phyloP scores from a whole-genome alignment of 2,113 vertebrate species.

The Forbesichthys papilliferus region DNA sequence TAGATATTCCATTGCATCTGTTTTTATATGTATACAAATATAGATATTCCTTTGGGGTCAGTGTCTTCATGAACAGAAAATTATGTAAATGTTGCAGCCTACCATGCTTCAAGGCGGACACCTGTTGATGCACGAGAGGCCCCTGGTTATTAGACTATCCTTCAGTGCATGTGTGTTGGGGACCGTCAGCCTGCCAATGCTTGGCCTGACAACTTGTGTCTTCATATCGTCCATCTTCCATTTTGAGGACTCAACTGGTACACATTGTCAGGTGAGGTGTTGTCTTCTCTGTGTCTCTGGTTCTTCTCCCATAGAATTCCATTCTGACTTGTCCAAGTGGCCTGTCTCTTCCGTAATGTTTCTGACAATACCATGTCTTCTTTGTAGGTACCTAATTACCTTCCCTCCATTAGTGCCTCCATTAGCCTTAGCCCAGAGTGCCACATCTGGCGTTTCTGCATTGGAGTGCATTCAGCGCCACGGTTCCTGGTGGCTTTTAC shows the following conservation, averaged over 20 bases:
- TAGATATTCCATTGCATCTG: neutral
- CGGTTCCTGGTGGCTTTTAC: constrained; percentile 65
- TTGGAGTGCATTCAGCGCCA: constrained; percentile 70
- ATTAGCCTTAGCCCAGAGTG: constrained; percentile 70
- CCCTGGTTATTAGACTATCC: constrained; percentile 58
- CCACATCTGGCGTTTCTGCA: constrained; percentile 72
- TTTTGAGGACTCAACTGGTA: constrained; percentile 68
- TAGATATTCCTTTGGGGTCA: too few species aligned
- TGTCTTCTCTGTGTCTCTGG: too few species aligned
- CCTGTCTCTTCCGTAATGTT: neutral
- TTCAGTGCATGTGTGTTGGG: constrained; percentile 51
- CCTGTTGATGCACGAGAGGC: constrained; percentile 54
- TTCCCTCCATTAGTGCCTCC: constrained; percentile 72
- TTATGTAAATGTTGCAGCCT: constrained; percentile 5
- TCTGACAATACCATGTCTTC: neutral
- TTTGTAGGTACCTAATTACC: constrained; percentile 70
- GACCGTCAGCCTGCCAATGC: constrained; percentile 62
- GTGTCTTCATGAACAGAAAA: too few species aligned
- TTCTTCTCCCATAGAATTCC: neutral
- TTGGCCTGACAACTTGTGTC: constrained; percentile 64
- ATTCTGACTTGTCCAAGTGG: too few species aligned
- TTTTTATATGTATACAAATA: too few species aligned
- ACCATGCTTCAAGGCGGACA: constrained; percentile 58
- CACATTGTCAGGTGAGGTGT: constrained; percentile 64
- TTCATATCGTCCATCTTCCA: constrained; percentile 66